phyloP scores from a whole-genome alignment of 2,888 invertebrate species.

The Coleophora deauratella region DNA sequence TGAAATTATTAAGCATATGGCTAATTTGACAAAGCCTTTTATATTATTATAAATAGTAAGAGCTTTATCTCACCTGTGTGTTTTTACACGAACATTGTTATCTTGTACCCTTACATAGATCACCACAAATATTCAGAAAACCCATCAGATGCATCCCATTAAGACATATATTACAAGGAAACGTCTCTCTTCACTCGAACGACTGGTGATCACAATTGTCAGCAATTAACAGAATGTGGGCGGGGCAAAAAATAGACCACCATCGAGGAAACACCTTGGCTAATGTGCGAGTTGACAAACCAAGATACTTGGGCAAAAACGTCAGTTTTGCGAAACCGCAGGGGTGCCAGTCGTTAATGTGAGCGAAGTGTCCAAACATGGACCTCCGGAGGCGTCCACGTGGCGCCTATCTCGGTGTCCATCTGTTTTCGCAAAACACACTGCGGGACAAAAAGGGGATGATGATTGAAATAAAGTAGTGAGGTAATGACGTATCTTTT shows the following conservation, averaged over 20 bases:
- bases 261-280: conserved; percentile 61
- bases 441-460: conserved; percentile 1
- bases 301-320: conserved; percentile 38
- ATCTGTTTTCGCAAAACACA: conserved; percentile 8
- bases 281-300: conserved; percentile 69
- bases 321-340: conserved; percentile 49
- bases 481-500: background rate
- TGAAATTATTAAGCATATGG: too few species aligned
- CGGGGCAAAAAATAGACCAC: conserved; percentile 53
- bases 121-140: too few species aligned
- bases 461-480: conserved; percentile 1
- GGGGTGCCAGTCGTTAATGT: conserved; percentile 48
- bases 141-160: conserved; percentile 23
- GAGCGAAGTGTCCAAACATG: conserved; percentile 54
- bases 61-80: too few species aligned
- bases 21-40: too few species aligned
- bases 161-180: conserved; percentile 56
- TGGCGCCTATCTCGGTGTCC: conserved; percentile 18
- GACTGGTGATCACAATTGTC: conserved; percentile 65
- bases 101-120: too few species aligned
- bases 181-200: conserved; percentile 62
- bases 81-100: too few species aligned
- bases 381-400: conserved; percentile 45
- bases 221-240: conserved; percentile 59
- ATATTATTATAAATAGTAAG: too few species aligned